Conservation (phyloP, 2,113 vertebrate species). For the Chionodraco myersi region DNA sequence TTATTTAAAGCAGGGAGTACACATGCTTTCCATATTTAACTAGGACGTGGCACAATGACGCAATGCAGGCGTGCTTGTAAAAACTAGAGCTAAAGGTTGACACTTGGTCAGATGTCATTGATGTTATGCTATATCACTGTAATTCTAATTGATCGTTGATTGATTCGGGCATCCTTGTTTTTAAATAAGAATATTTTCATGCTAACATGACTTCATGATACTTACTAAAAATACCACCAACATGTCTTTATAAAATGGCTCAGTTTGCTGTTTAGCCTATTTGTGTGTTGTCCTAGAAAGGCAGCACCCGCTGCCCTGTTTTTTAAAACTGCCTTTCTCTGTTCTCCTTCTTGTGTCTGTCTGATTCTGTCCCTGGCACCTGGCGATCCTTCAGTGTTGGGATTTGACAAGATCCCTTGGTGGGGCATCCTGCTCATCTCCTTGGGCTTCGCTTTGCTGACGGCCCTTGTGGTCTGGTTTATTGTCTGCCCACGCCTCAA, state of each 20-base stretch:
- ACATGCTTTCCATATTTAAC: conserved; percentile 42
- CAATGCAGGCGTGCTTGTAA: not conserved
- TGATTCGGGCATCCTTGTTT: not conserved
- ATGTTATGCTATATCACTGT: not conserved
- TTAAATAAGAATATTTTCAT: not conserved
- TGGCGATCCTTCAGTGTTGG: conserved; percentile 88
- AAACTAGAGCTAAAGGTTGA: not conserved
- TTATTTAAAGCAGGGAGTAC: conserved; percentile 31
- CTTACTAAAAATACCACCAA: not conserved
- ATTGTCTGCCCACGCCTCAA: conserved; percentile 94
- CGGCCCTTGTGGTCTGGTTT: conserved; percentile 94
- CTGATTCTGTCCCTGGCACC: conserved; percentile 71
- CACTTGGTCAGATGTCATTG: not conserved
- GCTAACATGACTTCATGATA: not conserved
- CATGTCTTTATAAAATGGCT: not conserved
- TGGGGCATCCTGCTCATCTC: conserved; percentile 94
- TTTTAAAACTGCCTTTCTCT: conserved; percentile 68
- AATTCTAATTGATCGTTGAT: not conserved
- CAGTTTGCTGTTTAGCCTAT: not conserved
- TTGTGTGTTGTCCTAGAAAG: conserved; percentile 30
- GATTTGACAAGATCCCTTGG: conserved; percentile 92
- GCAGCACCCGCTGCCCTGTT: conserved; percentile 74
- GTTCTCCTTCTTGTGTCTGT: conserved; percentile 44
- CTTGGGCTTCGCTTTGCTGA: conserved; percentile 87
- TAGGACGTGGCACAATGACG: conserved; percentile 3